phyloP scores from a whole-genome alignment of 1,140 invertebrate genomes.

The Penaeus chinensis region DNA sequence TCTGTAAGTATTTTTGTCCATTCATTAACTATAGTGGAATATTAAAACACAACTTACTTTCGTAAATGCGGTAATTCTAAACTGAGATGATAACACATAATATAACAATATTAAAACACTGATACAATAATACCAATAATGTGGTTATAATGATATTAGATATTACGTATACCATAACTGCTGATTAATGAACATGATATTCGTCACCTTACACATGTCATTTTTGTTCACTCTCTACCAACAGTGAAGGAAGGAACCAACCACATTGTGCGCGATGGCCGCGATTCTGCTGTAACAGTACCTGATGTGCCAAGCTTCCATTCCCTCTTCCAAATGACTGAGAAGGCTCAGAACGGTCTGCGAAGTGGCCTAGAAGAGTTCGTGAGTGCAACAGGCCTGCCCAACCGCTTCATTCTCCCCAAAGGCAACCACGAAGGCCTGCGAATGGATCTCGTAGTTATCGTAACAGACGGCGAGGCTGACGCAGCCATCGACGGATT shows the following conservation, averaged over 20 bases:
- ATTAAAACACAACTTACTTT: too few relatives aligned
- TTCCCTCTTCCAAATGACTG: conserved; percentile 34
- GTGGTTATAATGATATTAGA: too few relatives aligned
- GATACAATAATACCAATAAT: too few relatives aligned
- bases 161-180: too few relatives aligned
- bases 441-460: conserved; percentile 69
- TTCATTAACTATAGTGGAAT: not conserved
- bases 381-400: conserved; percentile 73
- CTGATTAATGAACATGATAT: too few relatives aligned
- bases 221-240: too few relatives aligned
- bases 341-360: conserved; percentile 14
- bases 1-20: conserved; percentile 14
- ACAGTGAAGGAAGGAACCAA: not conserved
- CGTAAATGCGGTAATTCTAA: too few relatives aligned
- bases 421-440: conserved; percentile 71
- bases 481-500: conserved; percentile 59
- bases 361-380: conserved; percentile 64
- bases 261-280: conserved; percentile 9
- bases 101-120: too few relatives aligned
- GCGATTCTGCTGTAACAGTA: conserved; percentile 50
- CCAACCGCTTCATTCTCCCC: conserved; percentile 73
- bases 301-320: conserved; percentile 58
- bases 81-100: too few relatives aligned
- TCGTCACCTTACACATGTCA: too few relatives aligned
- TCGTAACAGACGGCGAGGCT: conserved; percentile 67